Evolutionary conservation across 2,888 invertebrate species (phyloP).

Genomic region (Ephialtes manifestator): DNA sequence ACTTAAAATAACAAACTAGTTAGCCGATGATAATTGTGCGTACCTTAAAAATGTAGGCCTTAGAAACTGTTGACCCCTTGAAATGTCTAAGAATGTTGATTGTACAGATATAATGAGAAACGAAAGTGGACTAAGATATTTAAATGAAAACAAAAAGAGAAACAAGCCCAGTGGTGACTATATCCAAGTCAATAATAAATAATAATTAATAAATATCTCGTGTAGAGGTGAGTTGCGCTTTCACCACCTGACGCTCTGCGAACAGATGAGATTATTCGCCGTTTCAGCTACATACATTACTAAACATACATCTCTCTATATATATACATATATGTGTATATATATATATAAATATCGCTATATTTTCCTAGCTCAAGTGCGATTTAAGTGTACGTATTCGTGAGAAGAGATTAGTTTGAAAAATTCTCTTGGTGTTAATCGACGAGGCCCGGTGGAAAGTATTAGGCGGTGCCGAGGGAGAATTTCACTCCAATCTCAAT

Average conservation of each 20-base stretch:
- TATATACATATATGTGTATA: slow-evolving; percentile 63
- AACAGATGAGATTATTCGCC: slow-evolving; percentile 52
- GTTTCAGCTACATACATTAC: slow-evolving; percentile 58
- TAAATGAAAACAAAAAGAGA: slow-evolving; percentile 38
- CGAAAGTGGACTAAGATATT: slow-evolving; percentile 56
- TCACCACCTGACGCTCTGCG: slow-evolving; percentile 46
- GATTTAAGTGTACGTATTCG: slow-evolving; percentile 72
- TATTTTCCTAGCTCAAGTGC: slow-evolving; percentile 80
- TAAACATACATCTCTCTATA: slow-evolving; percentile 64
- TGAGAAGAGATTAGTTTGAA: slow-evolving; percentile 49
- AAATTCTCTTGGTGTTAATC: slow-evolving; percentile 42
- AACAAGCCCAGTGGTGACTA: slow-evolving; percentile 44
- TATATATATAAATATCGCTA: slow-evolving; percentile 70
- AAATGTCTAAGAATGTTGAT: slow-evolving; percentile 80
- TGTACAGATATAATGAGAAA: slow-evolving; percentile 72
- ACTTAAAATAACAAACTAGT: slow-evolving; percentile 43
- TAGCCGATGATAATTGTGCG: slow-evolving; percentile 73
- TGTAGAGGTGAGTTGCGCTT: slow-evolving; percentile 48
- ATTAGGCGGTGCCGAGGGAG: slow-evolving; percentile 20
- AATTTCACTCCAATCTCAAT: slow-evolving; percentile 14
- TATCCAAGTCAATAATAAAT: slow-evolving; percentile 60
- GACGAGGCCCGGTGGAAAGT: slow-evolving; percentile 31
- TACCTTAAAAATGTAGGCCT: slow-evolving; percentile 81
- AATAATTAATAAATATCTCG: slow-evolving; percentile 36
- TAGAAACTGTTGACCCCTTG: slow-evolving; percentile 80